Evolutionary conservation across 2,888 invertebrate species (phyloP).

Genomic region (Alentia gelatinosa): DNA sequence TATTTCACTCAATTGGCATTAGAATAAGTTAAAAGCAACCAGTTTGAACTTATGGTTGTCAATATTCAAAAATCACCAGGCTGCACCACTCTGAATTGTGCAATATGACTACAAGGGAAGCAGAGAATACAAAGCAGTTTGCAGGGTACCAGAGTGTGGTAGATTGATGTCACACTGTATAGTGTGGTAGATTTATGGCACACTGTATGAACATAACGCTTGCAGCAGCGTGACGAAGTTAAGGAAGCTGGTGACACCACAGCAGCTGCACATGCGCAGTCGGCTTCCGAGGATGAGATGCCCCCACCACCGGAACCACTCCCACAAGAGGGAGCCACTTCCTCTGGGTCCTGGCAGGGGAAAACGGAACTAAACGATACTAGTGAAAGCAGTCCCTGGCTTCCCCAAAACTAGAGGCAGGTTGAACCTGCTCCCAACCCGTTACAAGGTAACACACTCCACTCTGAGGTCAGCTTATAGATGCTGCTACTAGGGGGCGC

Average conservation of each 20-base stretch:
- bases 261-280: neutral
- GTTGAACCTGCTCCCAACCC: neutral
- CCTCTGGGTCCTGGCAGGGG: neutral
- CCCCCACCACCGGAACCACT: neutral
- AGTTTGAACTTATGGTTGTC: no score
- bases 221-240: neutral
- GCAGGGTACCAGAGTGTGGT: no score
- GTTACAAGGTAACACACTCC: neutral
- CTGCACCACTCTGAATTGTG: no score
- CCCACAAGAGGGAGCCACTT: neutral
- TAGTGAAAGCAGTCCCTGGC: slow-evolving; percentile 15
- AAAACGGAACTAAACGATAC: neutral
- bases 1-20: no score
- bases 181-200: neutral
- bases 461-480: neutral
- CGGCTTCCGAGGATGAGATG: neutral
- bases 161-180: neutral
- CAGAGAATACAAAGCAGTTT: no score
- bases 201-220: slow-evolving; percentile 4
- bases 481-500: neutral
- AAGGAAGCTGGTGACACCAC: neutral
- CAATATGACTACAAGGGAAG: no score
- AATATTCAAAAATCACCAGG: no score
- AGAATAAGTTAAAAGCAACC: no score
- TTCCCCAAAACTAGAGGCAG: slow-evolving; percentile 11